These are phyloP conservation scores for Drosophila crucigera DNA, from an alignment of 2,888 invertebrate genomes.

Conservation along the genomic window DNA sequence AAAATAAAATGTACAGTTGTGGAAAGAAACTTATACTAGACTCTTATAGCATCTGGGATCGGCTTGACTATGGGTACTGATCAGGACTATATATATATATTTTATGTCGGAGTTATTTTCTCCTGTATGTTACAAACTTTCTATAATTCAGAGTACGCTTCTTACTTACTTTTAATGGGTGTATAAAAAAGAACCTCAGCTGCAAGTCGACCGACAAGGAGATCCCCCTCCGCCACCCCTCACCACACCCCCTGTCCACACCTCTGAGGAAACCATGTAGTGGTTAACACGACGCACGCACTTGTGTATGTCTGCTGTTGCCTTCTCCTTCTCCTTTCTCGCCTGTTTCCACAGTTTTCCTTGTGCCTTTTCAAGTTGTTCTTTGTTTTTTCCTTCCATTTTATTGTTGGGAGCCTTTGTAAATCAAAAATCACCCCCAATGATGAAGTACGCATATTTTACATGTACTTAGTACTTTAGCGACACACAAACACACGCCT, in stretches of 20 bases:
- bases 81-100: not conserved
- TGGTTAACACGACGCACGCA: constrained; percentile 47
- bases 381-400: constrained; percentile 40
- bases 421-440: constrained; percentile 68
- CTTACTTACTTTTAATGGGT: not conserved
- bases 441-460: constrained; percentile 67
- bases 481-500: constrained; percentile 35
- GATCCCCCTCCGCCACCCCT: too few species aligned
- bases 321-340: not conserved
- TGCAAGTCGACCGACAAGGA: constrained; percentile 4
- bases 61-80: not conserved
- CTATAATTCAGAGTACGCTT: not conserved
- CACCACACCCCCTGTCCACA: not conserved
- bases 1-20: not conserved
- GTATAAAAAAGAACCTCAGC: not conserved
- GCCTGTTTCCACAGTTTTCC: constrained; percentile 41
- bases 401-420: constrained; percentile 48
- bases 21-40: not conserved
- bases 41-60: not conserved
- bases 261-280: constrained; percentile 2
- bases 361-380: constrained; percentile 39
- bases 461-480: constrained; percentile 34
- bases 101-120: not conserved
- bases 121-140: not conserved
- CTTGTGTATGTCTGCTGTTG: constrained; percentile 43